Percentiles rank a stretch among this genome's conserved stretches.
phyloP scores from a whole-genome alignment of 2,797 vertebrate species.

The Glossophaga mutica region DNA sequence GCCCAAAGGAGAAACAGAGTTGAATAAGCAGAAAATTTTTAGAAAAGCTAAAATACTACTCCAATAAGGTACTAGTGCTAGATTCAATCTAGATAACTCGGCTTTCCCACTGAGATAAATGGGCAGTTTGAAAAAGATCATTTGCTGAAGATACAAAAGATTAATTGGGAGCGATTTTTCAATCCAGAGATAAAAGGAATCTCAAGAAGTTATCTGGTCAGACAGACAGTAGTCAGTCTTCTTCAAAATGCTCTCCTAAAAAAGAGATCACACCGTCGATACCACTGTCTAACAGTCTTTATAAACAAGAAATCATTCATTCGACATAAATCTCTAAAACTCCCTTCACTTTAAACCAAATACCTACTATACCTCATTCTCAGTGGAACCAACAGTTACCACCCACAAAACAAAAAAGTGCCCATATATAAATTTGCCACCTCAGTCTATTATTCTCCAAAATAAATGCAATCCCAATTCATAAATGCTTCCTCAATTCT shows the following conservation, averaged over 20 bases:
- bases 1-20: neutral
- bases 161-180: conserved; percentile 41
- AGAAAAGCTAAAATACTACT: conserved; percentile 32
- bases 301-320: neutral
- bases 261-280: neutral
- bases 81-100: neutral
- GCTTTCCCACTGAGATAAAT: neutral
- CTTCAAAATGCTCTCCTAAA: conserved; percentile 18
- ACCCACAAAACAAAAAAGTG: neutral
- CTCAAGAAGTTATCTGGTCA: conserved; percentile 32
- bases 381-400: neutral
- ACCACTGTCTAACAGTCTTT: neutral
- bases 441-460: conserved; percentile 11
- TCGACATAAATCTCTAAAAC: conserved; percentile 15
- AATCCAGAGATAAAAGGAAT: conserved; percentile 31
- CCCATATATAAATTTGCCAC: neutral
- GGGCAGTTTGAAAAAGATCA: neutral
- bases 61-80: neutral
- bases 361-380: neutral
- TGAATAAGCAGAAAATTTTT: neutral
- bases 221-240: neutral
- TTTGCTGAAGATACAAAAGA: conserved; percentile 44
- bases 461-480: conserved; percentile 26
- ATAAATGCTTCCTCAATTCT: conserved; percentile 10
- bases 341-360: conserved; percentile 8